Evolutionary conservation across 2,113 vertebrate genomes (phyloP).

Genomic region (Psephotus haematonotus): DNA sequence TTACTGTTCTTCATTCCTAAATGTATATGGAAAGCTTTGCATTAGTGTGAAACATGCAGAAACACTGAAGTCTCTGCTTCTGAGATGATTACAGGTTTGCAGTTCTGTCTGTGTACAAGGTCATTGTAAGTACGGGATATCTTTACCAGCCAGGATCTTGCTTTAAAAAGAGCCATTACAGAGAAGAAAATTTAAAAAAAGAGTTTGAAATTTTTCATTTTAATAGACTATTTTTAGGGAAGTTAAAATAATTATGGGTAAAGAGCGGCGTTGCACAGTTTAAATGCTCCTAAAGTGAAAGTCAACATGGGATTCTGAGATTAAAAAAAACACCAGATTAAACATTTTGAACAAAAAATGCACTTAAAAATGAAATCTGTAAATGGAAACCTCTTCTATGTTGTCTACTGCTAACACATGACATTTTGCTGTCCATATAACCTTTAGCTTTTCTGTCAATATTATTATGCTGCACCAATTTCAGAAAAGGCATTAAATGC

Average conservation of each 20-base stretch:
- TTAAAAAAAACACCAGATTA: conserved; percentile 26
- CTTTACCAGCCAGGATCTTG: background rate
- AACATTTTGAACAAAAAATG: conserved; percentile 36
- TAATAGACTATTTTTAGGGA: background rate
- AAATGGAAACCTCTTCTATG: conserved; percentile 45
- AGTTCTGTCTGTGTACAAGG: background rate
- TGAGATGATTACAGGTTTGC: background rate
- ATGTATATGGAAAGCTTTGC: background rate
- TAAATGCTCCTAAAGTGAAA: conserved; percentile 41
- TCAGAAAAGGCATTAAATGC: conserved; percentile 16
- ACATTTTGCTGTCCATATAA: conserved; percentile 43
- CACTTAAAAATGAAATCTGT: conserved; percentile 32
- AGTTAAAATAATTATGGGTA: conserved; percentile 26
- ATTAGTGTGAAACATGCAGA: background rate
- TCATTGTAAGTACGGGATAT: background rate
- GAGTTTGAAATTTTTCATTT: background rate
- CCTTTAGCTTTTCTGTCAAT: conserved; percentile 48
- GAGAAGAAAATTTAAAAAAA: background rate
- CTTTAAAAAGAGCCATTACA: background rate
- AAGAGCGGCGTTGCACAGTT: background rate
- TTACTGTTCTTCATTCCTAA: background rate
- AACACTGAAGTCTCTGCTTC: background rate
- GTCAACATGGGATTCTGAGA: background rate
- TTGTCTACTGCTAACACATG: conserved; percentile 32
- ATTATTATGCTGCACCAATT: background rate